Percentiles rank a stretch among this genome's conserved stretches.
Conservation (phyloP, 2,888 invertebrate genomes). For the Epistrophe grossulariae region DNA sequence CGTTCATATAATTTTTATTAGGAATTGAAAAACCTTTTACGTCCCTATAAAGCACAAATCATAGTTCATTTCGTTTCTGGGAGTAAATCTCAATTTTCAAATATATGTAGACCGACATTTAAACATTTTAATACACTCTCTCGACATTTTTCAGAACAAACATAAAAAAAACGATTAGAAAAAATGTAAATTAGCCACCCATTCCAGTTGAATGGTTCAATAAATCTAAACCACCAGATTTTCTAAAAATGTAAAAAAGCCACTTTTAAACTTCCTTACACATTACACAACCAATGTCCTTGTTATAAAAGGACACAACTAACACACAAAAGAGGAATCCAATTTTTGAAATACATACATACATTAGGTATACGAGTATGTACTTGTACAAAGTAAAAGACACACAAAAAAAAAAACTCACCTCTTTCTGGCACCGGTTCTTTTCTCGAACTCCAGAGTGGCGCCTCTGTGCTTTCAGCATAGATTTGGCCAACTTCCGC, state of each 20-base stretch:
- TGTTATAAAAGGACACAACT: background rate
- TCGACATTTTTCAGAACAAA: background rate
- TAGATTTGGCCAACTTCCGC: constrained; percentile 78
- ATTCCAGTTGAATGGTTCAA: constrained; percentile 58
- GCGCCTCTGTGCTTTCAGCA: constrained; percentile 77
- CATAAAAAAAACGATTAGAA: constrained; percentile 62
- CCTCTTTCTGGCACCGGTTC: constrained; percentile 79
- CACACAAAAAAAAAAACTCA: constrained; percentile 63
- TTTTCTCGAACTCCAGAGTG: constrained; percentile 77
- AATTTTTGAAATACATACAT: background rate
- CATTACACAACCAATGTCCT: constrained; percentile 1
- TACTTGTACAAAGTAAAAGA: background rate
- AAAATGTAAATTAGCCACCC: constrained; percentile 71
- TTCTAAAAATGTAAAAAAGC: constrained; percentile 7
- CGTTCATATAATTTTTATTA: constrained; percentile 48
- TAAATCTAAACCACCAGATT: constrained; percentile 48
- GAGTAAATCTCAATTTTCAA: constrained; percentile 43
- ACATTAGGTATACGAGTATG: too few relatives aligned
- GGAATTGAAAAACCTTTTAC: constrained; percentile 51
- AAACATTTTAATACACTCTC: background rate
- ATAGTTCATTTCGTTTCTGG: constrained; percentile 55
- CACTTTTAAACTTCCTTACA: constrained; percentile 12
- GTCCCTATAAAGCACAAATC: constrained; percentile 67
- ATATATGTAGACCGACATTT: constrained; percentile 4
- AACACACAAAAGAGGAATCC: background rate